Percentiles rank a stretch among this genome's conserved stretches.
Conservation (phyloP, 2,888 invertebrate species). For the Crocallis elinguaria region DNA sequence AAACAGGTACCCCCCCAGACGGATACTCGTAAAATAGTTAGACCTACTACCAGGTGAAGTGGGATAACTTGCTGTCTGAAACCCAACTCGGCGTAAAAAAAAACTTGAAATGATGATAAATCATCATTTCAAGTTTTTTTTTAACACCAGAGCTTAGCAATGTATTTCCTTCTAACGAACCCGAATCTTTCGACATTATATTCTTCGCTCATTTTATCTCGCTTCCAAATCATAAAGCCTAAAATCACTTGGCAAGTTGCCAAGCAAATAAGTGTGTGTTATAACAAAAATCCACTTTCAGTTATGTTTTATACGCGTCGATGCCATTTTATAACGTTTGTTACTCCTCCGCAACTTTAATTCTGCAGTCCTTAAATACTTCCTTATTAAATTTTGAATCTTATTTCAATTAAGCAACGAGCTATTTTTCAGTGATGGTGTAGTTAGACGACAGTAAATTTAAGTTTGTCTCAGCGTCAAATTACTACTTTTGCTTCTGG, state of each 20-base stretch:
- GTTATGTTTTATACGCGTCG: conserved; percentile 67
- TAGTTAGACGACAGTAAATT: neutral
- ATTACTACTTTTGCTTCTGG: conserved; percentile 44
- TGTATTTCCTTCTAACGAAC: too few species aligned
- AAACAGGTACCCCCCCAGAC: too few species aligned
- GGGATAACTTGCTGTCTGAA: too few species aligned
- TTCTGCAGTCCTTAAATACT: neutral
- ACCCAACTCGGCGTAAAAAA: too few species aligned
- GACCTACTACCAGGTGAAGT: too few species aligned
- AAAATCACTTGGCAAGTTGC: conserved; percentile 56
- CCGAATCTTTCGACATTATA: neutral
- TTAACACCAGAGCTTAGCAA: too few species aligned
- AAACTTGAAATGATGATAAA: too few species aligned
- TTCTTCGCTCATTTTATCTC: conserved; percentile 8
- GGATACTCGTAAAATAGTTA: too few species aligned
- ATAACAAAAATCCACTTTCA: conserved; percentile 70
- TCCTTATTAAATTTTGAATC: neutral
- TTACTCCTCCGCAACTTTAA: conserved; percentile 37
- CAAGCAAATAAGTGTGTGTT: conserved; percentile 55
- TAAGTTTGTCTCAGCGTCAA: conserved; percentile 36
- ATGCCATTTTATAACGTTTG: conserved; percentile 58
- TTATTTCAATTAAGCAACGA: neutral
- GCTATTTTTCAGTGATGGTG: neutral
- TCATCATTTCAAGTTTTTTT: too few species aligned
- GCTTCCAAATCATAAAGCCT: conserved; percentile 45